Evolutionary conservation across 2,113 vertebrate species (phyloP).

Genomic region (Theristicus caerulescens): DNA sequence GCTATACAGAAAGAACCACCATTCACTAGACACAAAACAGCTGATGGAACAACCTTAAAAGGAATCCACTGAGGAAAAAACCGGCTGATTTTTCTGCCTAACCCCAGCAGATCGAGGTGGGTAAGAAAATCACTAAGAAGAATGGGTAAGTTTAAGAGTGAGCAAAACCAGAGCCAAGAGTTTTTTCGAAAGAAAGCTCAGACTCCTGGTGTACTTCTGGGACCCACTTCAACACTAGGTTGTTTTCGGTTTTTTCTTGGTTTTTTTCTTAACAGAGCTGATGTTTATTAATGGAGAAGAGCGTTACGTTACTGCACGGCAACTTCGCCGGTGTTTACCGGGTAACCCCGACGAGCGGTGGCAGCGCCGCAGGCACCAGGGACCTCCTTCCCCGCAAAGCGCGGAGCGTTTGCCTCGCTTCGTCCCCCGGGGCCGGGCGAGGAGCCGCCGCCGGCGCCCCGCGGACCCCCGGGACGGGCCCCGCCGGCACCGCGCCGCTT

Average conservation of each 20-base stretch:
- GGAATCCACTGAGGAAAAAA: neutral
- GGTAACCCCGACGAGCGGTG: fast-evolving
- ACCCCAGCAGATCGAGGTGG: neutral
- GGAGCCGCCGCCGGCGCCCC: too few species aligned
- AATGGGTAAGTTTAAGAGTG: neutral
- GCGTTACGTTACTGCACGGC: neutral
- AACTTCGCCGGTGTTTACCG: neutral
- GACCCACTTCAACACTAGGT: neutral
- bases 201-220: neutral
- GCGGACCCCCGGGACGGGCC: neutral
- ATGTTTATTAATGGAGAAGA: neutral
- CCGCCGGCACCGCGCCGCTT: neutral
- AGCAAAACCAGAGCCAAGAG: neutral
- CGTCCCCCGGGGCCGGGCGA: neutral
- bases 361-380: neutral
- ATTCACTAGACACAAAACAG: neutral
- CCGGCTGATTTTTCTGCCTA: neutral
- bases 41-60: neutral
- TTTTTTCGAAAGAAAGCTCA: neutral
- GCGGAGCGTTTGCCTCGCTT: neutral
- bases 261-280: neutral
- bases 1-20: neutral
- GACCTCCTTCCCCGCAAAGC: fast-evolving
- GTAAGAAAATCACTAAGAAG: neutral
- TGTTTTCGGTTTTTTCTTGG: too few species aligned